Evolutionary conservation across 2,113 vertebrate species (phyloP).

Genomic region (Naja naja): DNA sequence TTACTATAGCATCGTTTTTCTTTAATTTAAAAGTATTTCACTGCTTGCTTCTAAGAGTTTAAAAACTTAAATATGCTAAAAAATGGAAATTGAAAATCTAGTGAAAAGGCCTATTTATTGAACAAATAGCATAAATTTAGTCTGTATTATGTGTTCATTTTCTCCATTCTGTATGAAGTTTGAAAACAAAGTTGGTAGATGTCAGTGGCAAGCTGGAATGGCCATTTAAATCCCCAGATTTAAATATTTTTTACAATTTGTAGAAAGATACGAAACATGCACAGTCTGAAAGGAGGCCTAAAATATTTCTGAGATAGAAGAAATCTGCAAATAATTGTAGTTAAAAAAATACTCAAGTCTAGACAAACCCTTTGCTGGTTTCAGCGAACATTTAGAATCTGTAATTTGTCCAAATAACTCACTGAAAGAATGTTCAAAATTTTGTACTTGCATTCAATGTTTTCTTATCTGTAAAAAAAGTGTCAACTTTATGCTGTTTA

Average conservation of each 20-base stretch:
- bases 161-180: background rate
- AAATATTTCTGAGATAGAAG: background rate
- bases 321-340: background rate
- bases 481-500: background rate
- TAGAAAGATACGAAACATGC: background rate
- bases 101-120: background rate
- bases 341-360: background rate
- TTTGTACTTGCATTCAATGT: background rate
- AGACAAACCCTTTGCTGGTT: background rate
- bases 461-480: background rate
- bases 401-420: background rate
- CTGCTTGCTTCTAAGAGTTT: background rate
- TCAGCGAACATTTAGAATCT: background rate
- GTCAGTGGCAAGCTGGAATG: background rate
- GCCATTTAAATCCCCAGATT: background rate
- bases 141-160: background rate
- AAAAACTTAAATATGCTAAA: background rate
- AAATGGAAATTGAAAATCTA: background rate
- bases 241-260: background rate
- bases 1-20: too few relatives aligned
- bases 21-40: background rate
- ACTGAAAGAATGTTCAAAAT: background rate
- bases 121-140: background rate
- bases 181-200: background rate
- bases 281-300: background rate